These are phyloP conservation scores for Drosophila saltans DNA, from an alignment of 1,140 invertebrate genomes.

Conservation along the genomic window DNA sequence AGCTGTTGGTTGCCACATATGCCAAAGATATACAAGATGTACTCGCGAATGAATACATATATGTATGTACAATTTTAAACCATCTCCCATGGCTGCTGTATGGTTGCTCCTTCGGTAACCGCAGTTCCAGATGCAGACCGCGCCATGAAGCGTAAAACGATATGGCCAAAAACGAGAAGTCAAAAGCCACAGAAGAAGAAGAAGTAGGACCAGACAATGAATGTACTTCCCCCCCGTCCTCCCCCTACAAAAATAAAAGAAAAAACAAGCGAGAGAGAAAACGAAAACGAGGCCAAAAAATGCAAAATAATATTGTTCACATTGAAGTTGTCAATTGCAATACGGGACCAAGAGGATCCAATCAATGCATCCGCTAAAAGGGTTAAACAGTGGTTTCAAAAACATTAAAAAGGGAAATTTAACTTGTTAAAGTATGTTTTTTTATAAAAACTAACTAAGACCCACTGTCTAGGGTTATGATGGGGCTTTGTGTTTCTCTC, in stretches of 20 bases:
- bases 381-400: constrained; percentile 41
- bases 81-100: background rate
- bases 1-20: constrained; percentile 43
- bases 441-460: background rate
- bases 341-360: constrained; percentile 22
- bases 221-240: background rate
- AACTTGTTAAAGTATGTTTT: background rate
- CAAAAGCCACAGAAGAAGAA: constrained; percentile 10
- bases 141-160: constrained; percentile 10
- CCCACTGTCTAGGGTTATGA: background rate
- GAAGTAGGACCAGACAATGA: background rate
- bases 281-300: constrained; percentile 42
- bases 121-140: constrained; percentile 13
- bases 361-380: constrained; percentile 39
- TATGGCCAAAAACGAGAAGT: constrained; percentile 22
- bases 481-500: background rate
- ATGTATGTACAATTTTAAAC: background rate
- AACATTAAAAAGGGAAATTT: background rate
- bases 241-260: constrained; percentile 17
- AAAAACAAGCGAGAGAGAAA: background rate
- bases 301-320: constrained; percentile 69
- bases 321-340: constrained; percentile 71
- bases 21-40: constrained; percentile 38
- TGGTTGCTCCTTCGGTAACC: constrained; percentile 31
- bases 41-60: background rate